These are phyloP conservation scores for Colaptes auratus DNA, from an alignment of 2,113 vertebrate species.

Conservation along the genomic window DNA sequence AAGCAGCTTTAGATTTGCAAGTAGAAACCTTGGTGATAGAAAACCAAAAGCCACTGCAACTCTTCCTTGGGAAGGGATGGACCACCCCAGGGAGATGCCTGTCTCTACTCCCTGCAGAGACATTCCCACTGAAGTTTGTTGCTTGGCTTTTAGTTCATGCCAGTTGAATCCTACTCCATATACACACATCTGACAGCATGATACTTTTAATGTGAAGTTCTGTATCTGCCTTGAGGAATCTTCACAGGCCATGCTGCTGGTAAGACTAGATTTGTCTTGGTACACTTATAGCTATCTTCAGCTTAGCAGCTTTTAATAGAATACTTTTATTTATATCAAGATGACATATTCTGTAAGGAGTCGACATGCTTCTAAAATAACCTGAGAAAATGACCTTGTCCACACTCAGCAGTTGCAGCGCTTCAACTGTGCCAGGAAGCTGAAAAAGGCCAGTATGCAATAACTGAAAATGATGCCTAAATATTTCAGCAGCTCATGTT, in stretches of 20 bases:
- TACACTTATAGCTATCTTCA: constrained; percentile 3
- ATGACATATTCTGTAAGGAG: neutral
- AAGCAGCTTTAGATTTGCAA: neutral
- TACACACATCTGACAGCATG: neutral
- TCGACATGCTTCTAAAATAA: constrained; percentile 17
- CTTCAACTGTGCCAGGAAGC: neutral
- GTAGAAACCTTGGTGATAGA: neutral
- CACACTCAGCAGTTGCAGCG: neutral
- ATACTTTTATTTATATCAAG: constrained; percentile 41
- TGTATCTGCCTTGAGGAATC: neutral
- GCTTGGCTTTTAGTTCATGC: neutral
- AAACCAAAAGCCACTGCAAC: neutral
- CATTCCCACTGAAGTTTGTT: neutral
- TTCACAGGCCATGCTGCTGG: neutral
- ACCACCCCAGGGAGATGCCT: neutral
- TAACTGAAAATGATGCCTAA: constrained; percentile 49
- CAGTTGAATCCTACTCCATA: neutral
- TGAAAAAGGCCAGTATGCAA: constrained; percentile 20
- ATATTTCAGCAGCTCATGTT: constrained; percentile 58
- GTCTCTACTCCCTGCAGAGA: neutral
- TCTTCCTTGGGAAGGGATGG: neutral
- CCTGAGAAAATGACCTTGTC: constrained; percentile 35
- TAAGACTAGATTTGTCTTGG: neutral
- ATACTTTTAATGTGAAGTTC: neutral
- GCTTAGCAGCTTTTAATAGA: constrained; percentile 14